phyloP scores from a whole-genome alignment of 2,113 vertebrate genomes.

The Shinisaurus crocodilurus region DNA sequence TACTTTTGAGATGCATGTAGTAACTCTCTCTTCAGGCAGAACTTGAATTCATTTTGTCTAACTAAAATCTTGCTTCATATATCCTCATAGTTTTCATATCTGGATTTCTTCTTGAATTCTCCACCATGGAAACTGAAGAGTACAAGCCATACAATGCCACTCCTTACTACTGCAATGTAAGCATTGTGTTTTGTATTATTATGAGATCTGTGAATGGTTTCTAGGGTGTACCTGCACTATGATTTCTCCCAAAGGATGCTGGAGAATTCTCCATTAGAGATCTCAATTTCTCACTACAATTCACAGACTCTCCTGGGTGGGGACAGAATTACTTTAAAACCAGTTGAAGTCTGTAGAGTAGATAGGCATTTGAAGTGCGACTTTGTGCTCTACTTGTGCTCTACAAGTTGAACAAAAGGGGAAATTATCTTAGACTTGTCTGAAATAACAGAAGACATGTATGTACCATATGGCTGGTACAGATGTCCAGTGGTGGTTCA shows the following conservation, averaged over 20 bases:
- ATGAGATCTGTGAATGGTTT: background rate
- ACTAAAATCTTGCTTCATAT: background rate
- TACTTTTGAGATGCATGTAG: no score
- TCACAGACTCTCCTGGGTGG: background rate
- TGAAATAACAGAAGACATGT: background rate
- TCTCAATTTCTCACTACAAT: background rate
- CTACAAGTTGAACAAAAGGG: background rate
- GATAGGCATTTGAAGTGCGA: background rate
- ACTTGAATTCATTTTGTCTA: background rate
- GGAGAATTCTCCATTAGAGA: background rate
- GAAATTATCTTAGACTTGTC: background rate
- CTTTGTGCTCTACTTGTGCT: background rate
- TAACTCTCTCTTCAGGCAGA: background rate
- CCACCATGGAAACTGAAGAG: constrained; percentile 50
- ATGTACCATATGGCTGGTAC: no score
- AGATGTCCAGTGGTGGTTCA: no score
- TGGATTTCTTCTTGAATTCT: background rate
- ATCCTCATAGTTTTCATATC: background rate
- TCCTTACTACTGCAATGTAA: constrained; percentile 64
- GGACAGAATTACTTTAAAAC: background rate
- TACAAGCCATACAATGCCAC: constrained; percentile 11
- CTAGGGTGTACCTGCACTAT: background rate
- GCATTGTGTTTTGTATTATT: constrained; percentile 34
- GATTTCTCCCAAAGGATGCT: background rate
- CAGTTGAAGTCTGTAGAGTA: background rate